These are phyloP conservation scores for Anguilla marmorata DNA, from an alignment of 2,797 vertebrate species.

Conservation along the genomic window DNA sequence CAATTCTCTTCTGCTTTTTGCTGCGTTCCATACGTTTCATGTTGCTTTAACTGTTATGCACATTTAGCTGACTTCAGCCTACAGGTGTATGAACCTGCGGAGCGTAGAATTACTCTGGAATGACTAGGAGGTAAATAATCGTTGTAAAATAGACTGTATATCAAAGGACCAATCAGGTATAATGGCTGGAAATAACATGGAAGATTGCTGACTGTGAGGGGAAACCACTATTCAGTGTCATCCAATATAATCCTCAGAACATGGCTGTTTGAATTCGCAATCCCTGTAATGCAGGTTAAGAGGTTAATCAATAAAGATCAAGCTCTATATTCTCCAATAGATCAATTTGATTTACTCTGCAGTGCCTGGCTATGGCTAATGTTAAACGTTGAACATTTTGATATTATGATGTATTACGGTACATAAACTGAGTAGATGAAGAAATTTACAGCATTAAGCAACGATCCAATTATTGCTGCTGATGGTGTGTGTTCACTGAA, in stretches of 20 bases:
- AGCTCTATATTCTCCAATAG: neutral
- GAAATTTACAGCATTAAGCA: conserved; percentile 25
- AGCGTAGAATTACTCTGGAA: neutral
- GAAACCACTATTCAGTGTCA: neutral
- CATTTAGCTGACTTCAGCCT: neutral
- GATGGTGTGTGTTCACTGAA: neutral
- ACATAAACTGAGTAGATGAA: neutral
- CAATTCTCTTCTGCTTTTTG: neutral
- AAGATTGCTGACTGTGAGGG: neutral
- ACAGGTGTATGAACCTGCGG: neutral
- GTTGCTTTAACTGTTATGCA: neutral
- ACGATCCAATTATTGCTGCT: conserved; percentile 19
- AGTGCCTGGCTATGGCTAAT: neutral
- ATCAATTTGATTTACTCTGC: neutral
- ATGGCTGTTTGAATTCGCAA: neutral
- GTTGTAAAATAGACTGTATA: neutral
- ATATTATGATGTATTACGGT: conserved; percentile 4
- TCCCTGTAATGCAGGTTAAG: neutral
- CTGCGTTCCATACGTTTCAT: neutral
- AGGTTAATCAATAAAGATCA: neutral
- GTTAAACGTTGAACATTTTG: conserved; percentile 7
- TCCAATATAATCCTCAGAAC: neutral
- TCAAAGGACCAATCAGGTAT: neutral
- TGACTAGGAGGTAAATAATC: neutral
- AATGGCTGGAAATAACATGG: neutral